Evolutionary conservation across 2,113 vertebrate genomes (phyloP).

Genomic region (Platichthys stellatus): DNA sequence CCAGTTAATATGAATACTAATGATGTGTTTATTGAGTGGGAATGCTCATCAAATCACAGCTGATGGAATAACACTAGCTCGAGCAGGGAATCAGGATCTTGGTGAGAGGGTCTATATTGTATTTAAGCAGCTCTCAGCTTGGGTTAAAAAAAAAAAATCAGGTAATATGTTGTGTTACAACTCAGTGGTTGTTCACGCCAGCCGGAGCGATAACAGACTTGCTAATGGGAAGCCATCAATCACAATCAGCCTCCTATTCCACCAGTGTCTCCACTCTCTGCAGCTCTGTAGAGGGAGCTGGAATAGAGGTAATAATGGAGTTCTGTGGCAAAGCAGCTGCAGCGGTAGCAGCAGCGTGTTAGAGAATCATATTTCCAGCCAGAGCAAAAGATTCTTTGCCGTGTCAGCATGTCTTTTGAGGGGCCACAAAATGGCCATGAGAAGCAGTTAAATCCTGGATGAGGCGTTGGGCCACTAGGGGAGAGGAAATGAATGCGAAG

Average conservation of each 20-base stretch:
- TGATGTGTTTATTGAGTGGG: conserved; percentile 91
- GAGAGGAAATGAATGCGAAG: conserved; percentile 13
- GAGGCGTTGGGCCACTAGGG: conserved; percentile 20
- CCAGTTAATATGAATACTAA: conserved; percentile 92
- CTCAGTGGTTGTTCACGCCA: conserved; percentile 92
- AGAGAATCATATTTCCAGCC: conserved; percentile 85
- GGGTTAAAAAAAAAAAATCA: conserved; percentile 77
- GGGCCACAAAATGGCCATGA: conserved; percentile 19
- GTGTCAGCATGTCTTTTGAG: conserved; percentile 84
- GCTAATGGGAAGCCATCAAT: conserved; percentile 98
- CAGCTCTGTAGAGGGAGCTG: conserved; percentile 47
- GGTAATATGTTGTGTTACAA: conserved; percentile 98
- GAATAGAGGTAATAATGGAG: conserved; percentile 90
- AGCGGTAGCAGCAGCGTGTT: conserved; percentile 55
- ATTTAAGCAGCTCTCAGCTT: conserved; percentile 85
- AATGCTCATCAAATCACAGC: conserved; percentile 87
- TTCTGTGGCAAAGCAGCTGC: conserved; percentile 81
- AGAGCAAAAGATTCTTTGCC: conserved; percentile 78
- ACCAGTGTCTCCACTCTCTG: conserved; percentile 85
- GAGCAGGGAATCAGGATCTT: conserved; percentile 91
- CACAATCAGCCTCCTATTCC: conserved; percentile 93
- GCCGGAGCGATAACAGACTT: conserved; percentile 91
- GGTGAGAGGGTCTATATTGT: conserved; percentile 94
- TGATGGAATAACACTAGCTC: conserved; percentile 87
- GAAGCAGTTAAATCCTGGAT: conserved; percentile 10